These are phyloP conservation scores for Mastomys natalensis DNA, from an alignment of 2,113 vertebrate species.

Conservation along the genomic window DNA sequence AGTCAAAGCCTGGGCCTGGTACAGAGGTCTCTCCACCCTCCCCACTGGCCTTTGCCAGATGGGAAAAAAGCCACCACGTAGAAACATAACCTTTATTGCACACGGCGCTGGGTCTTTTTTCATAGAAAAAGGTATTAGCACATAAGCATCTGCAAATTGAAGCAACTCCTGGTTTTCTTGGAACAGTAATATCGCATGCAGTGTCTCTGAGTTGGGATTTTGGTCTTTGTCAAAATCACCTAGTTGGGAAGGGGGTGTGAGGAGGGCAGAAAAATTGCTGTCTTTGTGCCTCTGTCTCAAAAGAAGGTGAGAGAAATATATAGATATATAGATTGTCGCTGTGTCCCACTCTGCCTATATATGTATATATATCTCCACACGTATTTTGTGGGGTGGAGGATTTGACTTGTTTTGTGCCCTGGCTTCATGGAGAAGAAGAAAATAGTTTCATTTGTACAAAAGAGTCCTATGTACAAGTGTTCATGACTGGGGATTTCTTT, in stretches of 20 bases:
- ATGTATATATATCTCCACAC: constrained; percentile 60
- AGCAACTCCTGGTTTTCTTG: constrained; percentile 93
- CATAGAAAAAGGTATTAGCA: constrained; percentile 99
- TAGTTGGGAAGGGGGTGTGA: constrained; percentile 17
- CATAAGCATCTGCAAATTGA: constrained; percentile 99
- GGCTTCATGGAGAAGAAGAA: constrained; percentile 97
- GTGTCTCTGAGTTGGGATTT: constrained; percentile 87
- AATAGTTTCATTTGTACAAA: constrained; percentile 99
- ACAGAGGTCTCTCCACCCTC: background rate
- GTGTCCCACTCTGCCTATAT: background rate
- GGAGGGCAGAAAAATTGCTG: constrained; percentile 62
- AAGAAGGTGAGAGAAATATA: constrained; percentile 85
- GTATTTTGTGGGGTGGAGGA: constrained; percentile 69
- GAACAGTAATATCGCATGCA: constrained; percentile 97
- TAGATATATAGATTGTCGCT: constrained; percentile 79
- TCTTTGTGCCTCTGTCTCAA: constrained; percentile 86
- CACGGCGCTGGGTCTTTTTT: constrained; percentile 97
- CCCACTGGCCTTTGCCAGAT: constrained; percentile 56
- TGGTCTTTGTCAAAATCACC: constrained; percentile 88
- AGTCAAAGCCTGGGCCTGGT: background rate
- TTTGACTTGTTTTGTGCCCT: constrained; percentile 94
- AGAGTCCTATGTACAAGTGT: constrained; percentile 97
- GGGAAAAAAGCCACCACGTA: constrained; percentile 86
- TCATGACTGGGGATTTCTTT: constrained; percentile 68
- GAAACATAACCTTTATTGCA: constrained; percentile 99